These are phyloP conservation scores for Phylloscopus collybita DNA, from an alignment of 2,797 vertebrate genomes.

Conservation along the genomic window DNA sequence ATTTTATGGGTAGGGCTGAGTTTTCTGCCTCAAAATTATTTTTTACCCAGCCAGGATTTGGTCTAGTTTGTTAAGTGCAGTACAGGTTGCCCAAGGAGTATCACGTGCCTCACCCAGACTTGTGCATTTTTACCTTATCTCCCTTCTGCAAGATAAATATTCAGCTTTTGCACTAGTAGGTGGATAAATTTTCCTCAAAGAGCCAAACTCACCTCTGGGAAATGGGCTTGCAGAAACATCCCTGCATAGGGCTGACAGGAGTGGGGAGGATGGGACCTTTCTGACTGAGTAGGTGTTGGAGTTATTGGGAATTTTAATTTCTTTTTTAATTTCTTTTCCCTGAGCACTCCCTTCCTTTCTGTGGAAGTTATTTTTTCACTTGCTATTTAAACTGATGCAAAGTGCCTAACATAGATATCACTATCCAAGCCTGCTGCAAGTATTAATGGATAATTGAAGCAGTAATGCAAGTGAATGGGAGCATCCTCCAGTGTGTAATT, in stretches of 20 bases:
- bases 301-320: background rate
- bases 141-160: background rate
- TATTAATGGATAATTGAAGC: constrained; percentile 9
- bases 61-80: background rate
- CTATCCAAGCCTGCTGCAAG: background rate
- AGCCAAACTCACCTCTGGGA: background rate
- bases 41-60: background rate
- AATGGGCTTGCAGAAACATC: background rate
- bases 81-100: background rate
- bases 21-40: background rate
- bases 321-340: background rate
- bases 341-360: background rate
- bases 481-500: background rate
- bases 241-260: background rate
- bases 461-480: background rate
- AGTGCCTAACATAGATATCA: background rate
- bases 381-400: background rate
- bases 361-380: background rate
- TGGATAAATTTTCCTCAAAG: background rate
- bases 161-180: background rate
- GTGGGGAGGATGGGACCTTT: background rate
- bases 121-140: background rate
- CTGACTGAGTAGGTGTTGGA: background rate
- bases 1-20: background rate
- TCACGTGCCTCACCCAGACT: background rate